These are phyloP conservation scores for Galerucella calmariensis DNA, from an alignment of 2,888 invertebrate species.

Conservation along the genomic window DNA sequence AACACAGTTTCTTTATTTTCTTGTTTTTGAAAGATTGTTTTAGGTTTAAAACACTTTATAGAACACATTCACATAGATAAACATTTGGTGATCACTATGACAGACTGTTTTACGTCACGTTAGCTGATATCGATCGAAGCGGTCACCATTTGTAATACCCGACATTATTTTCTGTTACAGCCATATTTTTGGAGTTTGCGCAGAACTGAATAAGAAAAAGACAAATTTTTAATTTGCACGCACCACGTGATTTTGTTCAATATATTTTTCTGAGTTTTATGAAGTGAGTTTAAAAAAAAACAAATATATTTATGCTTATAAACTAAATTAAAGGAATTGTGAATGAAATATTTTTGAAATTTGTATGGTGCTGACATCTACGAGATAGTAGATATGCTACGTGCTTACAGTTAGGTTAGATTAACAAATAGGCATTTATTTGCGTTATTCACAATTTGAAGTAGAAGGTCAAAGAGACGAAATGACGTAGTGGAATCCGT, in stretches of 20 bases:
- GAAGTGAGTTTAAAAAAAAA: background rate
- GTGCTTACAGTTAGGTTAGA: background rate
- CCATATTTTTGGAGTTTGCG: slow-evolving; percentile 80
- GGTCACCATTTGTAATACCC: slow-evolving; percentile 66
- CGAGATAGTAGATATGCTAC: background rate
- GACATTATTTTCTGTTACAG: slow-evolving; percentile 69
- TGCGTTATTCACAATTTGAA: background rate
- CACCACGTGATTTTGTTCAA: background rate
- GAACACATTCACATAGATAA: slow-evolving; percentile 59
- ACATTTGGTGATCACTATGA: slow-evolving; percentile 59
- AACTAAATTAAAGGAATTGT: background rate
- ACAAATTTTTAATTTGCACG: slow-evolving; percentile 35
- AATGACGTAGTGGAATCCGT: too few relatives aligned
- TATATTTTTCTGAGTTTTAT: background rate
- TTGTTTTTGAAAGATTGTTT: slow-evolving; percentile 53
- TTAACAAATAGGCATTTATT: background rate
- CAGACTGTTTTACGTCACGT: slow-evolving; percentile 64
- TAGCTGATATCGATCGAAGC: slow-evolving; percentile 72
- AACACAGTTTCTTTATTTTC: slow-evolving; percentile 60
- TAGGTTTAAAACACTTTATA: slow-evolving; percentile 56
- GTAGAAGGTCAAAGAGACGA: too few relatives aligned
- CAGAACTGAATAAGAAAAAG: slow-evolving; percentile 59
- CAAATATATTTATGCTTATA: background rate
- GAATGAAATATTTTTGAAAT: background rate
- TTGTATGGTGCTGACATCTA: background rate